Percentiles rank a stretch among this genome's conserved stretches.
These are phyloP conservation scores for Aphis craccivora DNA, from an alignment of 1,140 invertebrate genomes.

Conservation along the genomic window DNA sequence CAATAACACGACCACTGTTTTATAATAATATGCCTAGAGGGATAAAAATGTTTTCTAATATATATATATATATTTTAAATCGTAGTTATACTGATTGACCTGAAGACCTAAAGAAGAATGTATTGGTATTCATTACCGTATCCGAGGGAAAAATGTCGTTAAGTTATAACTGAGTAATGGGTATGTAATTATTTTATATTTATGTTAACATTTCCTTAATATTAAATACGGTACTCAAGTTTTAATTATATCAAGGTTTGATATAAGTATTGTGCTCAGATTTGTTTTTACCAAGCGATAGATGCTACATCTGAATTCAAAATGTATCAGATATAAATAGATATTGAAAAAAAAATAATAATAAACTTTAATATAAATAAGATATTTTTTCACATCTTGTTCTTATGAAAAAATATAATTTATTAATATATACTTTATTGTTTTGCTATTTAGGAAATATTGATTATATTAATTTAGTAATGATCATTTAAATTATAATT, in stretches of 20 bases:
- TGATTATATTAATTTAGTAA: background rate
- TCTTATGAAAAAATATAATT: background rate
- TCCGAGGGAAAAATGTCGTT: background rate
- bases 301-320: background rate
- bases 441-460: no score
- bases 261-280: background rate
- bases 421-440: background rate
- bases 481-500: background rate
- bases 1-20: background rate
- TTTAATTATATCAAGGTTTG: background rate
- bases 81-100: background rate
- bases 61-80: background rate
- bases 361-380: background rate
- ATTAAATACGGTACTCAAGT: background rate
- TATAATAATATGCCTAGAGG: background rate
- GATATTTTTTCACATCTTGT: background rate
- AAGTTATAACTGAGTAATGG: background rate
- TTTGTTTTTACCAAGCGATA: background rate
- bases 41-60: background rate
- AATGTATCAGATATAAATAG: background rate
- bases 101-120: no score
- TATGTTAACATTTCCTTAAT: background rate
- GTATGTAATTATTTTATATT: background rate
- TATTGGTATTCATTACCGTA: background rate
- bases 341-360: no score